Evolutionary conservation across 2,888 invertebrate genomes (phyloP).

Genomic region (Syrphus vitripennis): DNA sequence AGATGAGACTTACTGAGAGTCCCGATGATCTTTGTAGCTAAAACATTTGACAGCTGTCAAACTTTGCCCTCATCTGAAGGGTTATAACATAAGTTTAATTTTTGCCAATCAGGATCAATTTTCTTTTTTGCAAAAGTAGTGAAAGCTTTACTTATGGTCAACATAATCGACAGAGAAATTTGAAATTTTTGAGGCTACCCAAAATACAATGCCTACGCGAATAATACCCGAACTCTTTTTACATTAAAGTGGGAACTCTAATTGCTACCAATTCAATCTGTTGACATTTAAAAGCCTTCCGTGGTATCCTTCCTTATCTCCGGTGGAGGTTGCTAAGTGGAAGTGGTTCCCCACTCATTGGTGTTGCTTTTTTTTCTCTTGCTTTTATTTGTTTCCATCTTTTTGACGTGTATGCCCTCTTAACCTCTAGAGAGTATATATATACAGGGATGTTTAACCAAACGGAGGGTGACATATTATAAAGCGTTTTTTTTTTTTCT

Average conservation of each 20-base stretch:
- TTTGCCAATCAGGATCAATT: no score
- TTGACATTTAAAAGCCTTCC: constrained; percentile 44
- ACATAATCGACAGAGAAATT: no score
- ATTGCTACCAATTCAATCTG: background rate
- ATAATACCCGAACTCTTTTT: no score
- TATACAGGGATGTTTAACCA: constrained; percentile 30
- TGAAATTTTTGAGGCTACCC: no score
- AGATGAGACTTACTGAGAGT: no score
- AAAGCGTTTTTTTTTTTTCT: background rate
- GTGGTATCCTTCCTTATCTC: constrained; percentile 59
- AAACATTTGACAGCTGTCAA: no score
- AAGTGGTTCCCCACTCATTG: constrained; percentile 16
- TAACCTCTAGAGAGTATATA: constrained; percentile 57
- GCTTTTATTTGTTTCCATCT: constrained; percentile 49
- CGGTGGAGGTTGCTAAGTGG: constrained; percentile 36
- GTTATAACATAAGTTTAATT: no score
- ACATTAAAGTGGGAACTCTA: background rate
- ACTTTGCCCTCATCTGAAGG: no score
- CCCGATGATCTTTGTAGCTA: no score
- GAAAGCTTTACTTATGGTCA: no score
- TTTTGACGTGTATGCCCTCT: constrained; percentile 58
- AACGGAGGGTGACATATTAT: constrained; percentile 40
- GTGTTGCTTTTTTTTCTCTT: background rate
- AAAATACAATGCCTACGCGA: no score
- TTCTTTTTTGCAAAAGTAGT: no score